Base-by-base conservation (phyloP, 1,140 invertebrate genomes). In the Pseudomyrmex cubaensis region DNA sequence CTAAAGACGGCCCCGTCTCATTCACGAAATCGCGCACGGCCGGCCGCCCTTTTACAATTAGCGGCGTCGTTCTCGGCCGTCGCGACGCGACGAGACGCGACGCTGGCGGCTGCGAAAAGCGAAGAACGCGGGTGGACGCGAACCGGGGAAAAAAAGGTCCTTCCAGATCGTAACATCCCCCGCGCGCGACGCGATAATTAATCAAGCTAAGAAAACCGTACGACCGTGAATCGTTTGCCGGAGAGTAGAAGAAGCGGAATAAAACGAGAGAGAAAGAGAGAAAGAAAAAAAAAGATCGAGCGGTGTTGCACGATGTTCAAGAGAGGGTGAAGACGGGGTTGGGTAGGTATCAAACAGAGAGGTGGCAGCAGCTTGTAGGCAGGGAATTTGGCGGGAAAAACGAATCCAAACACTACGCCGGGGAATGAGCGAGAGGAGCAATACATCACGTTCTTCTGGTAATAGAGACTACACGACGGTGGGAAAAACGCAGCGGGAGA, bases 371-470 rank as follows among this genome's bases (percentile, higher is more conserved):
- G 88, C 88, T 89, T 89, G 87, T 89, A 86, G 88, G 87, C 76
- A 85, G 72, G 73, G 83, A 87, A 93, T 94, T 94, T 93, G 92
- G 93, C 93, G 93, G 93, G 93, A 93, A 94, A 94, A 93, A 93
- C 90, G 91, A 92, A 93, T 93, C 90, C 91, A 92, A 94, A 93
- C 89, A 92, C 85, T 85, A 89, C 85, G 89, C 89, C 86, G 84
- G 90, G 87, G 90, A 67, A 80, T 61, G 76, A 89, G 90, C 90
- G 91, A 90, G 89, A 85, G 86, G 84, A 87, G 92, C 91, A 89
- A 94, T 94, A 92, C 90, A 93, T 94, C 92, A 93, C 90, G 88
- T 91, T 91, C 91, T 90, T 90, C 89, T 87, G 83, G 84, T 83
- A 85, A 87, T 84, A 86, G 87, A 87, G 91, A 83, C 88, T 77